Conservation (phyloP, 2,888 invertebrate species). For the Spisula solida region DNA sequence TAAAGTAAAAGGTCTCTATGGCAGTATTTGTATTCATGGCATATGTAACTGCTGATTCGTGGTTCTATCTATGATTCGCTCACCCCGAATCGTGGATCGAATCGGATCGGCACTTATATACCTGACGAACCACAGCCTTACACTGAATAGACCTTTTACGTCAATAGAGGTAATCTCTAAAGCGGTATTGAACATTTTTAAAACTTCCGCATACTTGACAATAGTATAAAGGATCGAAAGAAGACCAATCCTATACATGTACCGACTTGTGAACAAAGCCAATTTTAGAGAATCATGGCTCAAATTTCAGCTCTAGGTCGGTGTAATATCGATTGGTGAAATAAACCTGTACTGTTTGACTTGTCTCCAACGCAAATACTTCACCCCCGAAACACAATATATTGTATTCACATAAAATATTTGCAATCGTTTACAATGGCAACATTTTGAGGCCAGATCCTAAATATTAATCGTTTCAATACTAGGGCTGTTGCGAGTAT, state of each 20-base stretch:
- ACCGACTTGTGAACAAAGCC: neutral
- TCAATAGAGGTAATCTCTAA: too few relatives aligned
- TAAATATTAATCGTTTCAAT: neutral
- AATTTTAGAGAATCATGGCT: neutral
- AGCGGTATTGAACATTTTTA: too few relatives aligned
- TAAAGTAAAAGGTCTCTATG: too few relatives aligned
- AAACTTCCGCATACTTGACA: too few relatives aligned
- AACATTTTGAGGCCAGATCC: neutral
- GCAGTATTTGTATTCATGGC: too few relatives aligned
- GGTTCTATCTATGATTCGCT: too few relatives aligned
- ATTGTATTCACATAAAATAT: neutral
- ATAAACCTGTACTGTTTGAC: neutral
- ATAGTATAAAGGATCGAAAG: neutral
- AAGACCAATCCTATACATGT: neutral
- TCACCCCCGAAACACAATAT: neutral
- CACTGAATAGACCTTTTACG: too few relatives aligned
- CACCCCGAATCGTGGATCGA: too few relatives aligned
- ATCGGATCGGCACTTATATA: too few relatives aligned
- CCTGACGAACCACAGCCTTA: too few relatives aligned
- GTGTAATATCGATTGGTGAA: neutral
- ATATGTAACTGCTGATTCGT: too few relatives aligned
- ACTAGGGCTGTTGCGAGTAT: too few relatives aligned
- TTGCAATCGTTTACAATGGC: neutral
- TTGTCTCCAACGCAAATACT: conserved; percentile 12
- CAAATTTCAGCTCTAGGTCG: neutral